Conservation (phyloP, 1,140 invertebrate species). For the Drosophila sucinea region DNA sequence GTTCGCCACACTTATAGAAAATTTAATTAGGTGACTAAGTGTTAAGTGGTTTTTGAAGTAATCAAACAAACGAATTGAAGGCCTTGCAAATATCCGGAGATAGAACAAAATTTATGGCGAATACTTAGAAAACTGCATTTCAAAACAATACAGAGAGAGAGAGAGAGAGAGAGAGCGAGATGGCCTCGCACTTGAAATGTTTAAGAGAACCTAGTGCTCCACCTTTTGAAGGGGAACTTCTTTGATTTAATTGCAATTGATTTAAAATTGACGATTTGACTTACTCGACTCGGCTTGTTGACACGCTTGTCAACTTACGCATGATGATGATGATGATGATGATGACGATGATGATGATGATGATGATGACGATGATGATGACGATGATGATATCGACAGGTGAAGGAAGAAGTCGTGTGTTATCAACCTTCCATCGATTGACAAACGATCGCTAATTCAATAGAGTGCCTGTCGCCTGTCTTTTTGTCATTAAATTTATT, state of each 20-base stretch:
- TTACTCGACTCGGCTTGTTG: background rate
- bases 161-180: too few species aligned
- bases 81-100: background rate
- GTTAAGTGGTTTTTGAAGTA: background rate
- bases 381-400: too few species aligned
- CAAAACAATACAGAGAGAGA: too few species aligned
- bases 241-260: slow-evolving; percentile 24
- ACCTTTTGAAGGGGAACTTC: background rate
- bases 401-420: background rate
- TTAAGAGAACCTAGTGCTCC: too few species aligned
- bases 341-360: slow-evolving; percentile 17
- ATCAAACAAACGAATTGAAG: background rate
- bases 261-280: background rate
- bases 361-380: background rate
- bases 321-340: background rate
- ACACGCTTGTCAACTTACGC: slow-evolving; percentile 19
- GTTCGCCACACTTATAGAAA: background rate
- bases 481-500: slow-evolving; percentile 15
- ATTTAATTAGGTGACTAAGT: background rate
- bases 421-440: slow-evolving; percentile 10
- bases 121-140: too few species aligned
- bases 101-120: too few species aligned
- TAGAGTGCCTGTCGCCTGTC: background rate
- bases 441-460: slow-evolving; percentile 25
- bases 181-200: too few species aligned